Conservation (phyloP, 2,113 vertebrate genomes). For the Pseudolaguvia tuberculata region DNA sequence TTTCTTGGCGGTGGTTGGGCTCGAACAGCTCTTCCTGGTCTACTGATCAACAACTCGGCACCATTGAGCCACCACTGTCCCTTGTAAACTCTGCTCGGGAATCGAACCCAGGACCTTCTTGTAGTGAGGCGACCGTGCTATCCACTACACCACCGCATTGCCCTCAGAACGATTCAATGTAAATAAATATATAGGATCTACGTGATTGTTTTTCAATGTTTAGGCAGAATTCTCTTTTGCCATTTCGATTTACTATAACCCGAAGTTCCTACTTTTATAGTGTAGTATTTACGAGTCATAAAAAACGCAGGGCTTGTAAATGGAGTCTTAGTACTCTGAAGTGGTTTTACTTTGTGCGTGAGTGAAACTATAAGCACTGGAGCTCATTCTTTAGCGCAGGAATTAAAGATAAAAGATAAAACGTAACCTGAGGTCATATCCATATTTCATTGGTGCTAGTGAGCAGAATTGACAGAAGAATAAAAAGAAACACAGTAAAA, state of each 20-base stretch:
- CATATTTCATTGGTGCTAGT: slow-evolving; percentile 33
- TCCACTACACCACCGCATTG: too few relatives aligned
- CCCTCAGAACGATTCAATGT: too few relatives aligned
- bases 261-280: slow-evolving; percentile 9
- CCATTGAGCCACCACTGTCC: too few relatives aligned
- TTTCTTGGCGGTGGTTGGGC: too few relatives aligned
- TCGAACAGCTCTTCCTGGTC: too few relatives aligned
- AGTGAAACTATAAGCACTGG: slow-evolving; percentile 11
- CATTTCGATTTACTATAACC: neutral
- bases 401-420: slow-evolving; percentile 15
- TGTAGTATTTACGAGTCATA: slow-evolving; percentile 3
- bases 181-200: neutral
- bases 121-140: too few relatives aligned
- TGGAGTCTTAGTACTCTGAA: slow-evolving; percentile 18
- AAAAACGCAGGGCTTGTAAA: slow-evolving; percentile 7
- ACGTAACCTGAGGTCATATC: slow-evolving; percentile 28
- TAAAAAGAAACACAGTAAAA: neutral
- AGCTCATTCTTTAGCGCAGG: slow-evolving; percentile 18
- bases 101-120: too few relatives aligned
- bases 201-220: neutral
- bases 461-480: neutral
- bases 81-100: too few relatives aligned
- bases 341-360: slow-evolving; percentile 7
- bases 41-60: too few relatives aligned
- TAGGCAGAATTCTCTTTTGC: neutral